Conservation (phyloP, 2,113 vertebrate genomes). For the Genyomyrus donnyi region DNA sequence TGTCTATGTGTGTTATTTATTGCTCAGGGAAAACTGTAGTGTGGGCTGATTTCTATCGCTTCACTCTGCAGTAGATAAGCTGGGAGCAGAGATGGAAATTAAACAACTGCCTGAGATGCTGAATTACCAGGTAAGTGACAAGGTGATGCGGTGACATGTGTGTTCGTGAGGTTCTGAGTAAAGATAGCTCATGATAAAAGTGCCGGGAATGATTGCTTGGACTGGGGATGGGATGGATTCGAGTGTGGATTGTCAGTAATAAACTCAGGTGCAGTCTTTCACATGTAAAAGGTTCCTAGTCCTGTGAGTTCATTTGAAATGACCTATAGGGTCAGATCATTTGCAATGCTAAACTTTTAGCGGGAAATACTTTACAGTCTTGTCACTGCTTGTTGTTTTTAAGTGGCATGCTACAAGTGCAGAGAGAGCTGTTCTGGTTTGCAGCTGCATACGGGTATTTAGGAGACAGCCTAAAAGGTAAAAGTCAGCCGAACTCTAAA, state of each 20-base stretch:
- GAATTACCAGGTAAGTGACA: neutral
- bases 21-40: neutral
- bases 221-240: neutral
- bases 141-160: neutral
- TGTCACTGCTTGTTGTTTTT: neutral
- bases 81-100: slow-evolving; percentile 4
- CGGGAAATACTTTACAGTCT: neutral
- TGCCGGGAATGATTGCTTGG: neutral
- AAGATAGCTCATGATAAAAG: neutral
- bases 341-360: neutral
- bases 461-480: neutral
- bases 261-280: neutral
- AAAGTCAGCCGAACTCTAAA: neutral
- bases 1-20: neutral
- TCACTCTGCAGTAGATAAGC: neutral
- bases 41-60: neutral
- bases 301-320: neutral
- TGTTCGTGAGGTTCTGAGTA: neutral
- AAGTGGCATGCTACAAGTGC: neutral
- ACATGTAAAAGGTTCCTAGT: neutral
- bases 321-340: neutral
- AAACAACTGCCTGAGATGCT: neutral
- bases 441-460: neutral
- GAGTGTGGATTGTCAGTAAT: neutral
- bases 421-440: neutral